Conservation (phyloP, 2,888 invertebrate species). For the Tachina lurida region DNA sequence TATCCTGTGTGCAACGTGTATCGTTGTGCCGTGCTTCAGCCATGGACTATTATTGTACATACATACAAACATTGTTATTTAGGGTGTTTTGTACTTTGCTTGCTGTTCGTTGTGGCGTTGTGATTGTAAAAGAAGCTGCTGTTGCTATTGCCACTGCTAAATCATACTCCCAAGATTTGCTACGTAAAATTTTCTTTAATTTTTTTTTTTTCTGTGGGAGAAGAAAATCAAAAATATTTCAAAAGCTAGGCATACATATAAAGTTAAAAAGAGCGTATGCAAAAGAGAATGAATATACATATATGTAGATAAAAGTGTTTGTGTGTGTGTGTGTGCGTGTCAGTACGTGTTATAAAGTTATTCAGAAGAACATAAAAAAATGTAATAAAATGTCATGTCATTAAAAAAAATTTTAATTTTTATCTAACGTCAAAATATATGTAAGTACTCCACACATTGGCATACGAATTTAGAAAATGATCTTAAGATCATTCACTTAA, state of each 20-base stretch:
- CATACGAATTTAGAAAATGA: background rate
- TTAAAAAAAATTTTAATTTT: background rate
- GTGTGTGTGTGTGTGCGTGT: background rate
- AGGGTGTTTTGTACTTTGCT: conserved; percentile 58
- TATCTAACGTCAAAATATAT: background rate
- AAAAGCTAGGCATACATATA: conserved; percentile 26
- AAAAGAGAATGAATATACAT: conserved; percentile 34
- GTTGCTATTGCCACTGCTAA: conserved; percentile 63
- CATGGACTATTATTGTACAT: conserved; percentile 21
- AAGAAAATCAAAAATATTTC: background rate
- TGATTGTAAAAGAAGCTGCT: conserved; percentile 46
- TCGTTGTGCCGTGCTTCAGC: conserved; percentile 6
- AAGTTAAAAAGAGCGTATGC: conserved; percentile 29
- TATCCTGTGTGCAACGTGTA: conserved; percentile 34
- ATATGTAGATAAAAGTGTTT: background rate
- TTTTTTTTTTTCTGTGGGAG: conserved; percentile 26
- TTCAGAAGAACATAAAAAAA: conserved; percentile 18
- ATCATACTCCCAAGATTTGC: conserved; percentile 63
- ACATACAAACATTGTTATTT: conserved; percentile 36
- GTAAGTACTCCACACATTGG: background rate
- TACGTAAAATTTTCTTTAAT: conserved; percentile 35
- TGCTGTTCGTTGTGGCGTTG: conserved; percentile 33
- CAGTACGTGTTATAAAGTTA: background rate
- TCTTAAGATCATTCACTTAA: background rate
- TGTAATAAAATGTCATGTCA: background rate